Evolutionary conservation across 2,888 invertebrate species (phyloP), one percentile per base, ranked within the genome.

Genomic region (Hydrotaea cyrtoneurina): DNA sequence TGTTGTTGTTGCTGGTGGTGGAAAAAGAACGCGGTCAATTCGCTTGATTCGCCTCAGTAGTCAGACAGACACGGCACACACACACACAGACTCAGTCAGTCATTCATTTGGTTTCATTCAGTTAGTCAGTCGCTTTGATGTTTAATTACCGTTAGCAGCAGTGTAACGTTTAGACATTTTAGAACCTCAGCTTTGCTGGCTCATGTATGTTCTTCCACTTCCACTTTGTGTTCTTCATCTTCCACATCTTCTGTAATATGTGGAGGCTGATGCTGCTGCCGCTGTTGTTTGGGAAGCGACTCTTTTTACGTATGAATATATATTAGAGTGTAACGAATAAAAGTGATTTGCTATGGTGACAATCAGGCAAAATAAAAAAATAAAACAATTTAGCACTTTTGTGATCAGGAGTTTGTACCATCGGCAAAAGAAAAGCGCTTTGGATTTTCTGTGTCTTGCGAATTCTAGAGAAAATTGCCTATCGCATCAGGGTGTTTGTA

Each of bases 11-110:
- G 46, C 5, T 46, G n/a, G 17, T 36, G 46, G 2, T 46, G n/a
- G 17, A 36, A 64, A 57, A 59, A 78, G 59, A 85, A 85, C 82
- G 69, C 82, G 85, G 82, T 80, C 74, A 82, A 82, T 81, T 81
- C 75, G 72, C 76, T 84, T 78, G 64, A 84, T 85, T 85, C 81
- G 62, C 55, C 79, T 79, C 31, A 26, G 31, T 31, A 31, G 3
- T 7, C 31, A 26, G 23, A 15, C 36, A 31, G 55, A 7, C 21
- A 57, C 62, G 31, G 31, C 31, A 36, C 17, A n/a, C n/a, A 4
- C 2, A 23, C 1, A 59, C 15, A 17, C 59, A 66, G 66, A 43
- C 39, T 19, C 23, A 21, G 2, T 26, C 10, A 69, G 46, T 43
- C 69, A 69, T 69, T 69, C 46, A 69, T 69, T 69, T 31, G 31